These are phyloP conservation scores for Oncorhynchus mykiss DNA, from an alignment of 2,113 vertebrate species.

Conservation along the genomic window DNA sequence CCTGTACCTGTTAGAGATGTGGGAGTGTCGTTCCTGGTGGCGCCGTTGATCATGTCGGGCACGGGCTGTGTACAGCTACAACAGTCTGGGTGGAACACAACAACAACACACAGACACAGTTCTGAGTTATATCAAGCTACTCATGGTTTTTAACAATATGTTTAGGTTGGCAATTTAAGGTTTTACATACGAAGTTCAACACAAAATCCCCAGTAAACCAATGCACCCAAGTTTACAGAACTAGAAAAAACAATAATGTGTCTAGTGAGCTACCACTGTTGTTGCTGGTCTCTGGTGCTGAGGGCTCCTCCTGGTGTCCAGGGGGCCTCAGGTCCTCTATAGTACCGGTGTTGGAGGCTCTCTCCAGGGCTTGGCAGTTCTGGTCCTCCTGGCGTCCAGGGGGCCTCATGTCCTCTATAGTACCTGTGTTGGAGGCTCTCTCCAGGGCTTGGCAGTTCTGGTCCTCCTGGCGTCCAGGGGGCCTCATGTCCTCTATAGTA, in stretches of 20 bases:
- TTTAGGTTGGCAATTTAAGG: too few species aligned
- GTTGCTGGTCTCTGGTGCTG: slow-evolving; percentile 39
- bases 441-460: slow-evolving; percentile 80
- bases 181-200: too few species aligned
- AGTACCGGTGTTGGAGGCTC: too few species aligned
- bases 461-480: slow-evolving; percentile 62
- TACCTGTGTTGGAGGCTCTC: slow-evolving; percentile 70
- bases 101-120: not conserved
- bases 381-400: slow-evolving; percentile 61
- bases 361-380: too few species aligned
- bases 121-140: too few species aligned
- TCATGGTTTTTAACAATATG: too few species aligned
- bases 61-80: slow-evolving; percentile 71
- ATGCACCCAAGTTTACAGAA: too few species aligned
- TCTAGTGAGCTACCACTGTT: slow-evolving; percentile 58
- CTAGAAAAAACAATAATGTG: too few species aligned
- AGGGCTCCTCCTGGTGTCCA: too few species aligned
- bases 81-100: slow-evolving; percentile 65
- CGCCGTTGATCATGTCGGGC: slow-evolving; percentile 66
- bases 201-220: too few species aligned
- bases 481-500: slow-evolving; percentile 63
- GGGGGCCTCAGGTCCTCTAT: too few species aligned
- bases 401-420: slow-evolving; percentile 63
- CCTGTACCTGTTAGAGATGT: slow-evolving; percentile 51
- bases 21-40: slow-evolving; percentile 48